phyloP scores from a whole-genome alignment of 1,140 invertebrate species.

The Drosophila sproati region DNA sequence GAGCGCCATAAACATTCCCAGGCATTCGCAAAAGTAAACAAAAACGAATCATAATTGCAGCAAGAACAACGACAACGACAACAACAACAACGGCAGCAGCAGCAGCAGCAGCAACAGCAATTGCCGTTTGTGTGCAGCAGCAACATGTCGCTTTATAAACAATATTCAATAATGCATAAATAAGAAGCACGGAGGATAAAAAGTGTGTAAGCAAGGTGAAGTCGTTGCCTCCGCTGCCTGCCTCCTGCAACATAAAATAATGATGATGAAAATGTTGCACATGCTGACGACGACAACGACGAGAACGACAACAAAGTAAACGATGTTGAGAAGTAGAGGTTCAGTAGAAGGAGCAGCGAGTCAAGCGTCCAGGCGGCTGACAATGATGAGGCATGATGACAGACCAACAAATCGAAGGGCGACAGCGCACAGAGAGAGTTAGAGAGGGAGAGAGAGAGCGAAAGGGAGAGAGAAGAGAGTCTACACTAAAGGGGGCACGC shows the following conservation, averaged over 20 bases:
- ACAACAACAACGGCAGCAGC: conserved; percentile 10
- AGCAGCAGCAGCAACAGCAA: conserved; percentile 7
- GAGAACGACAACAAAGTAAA: conserved; percentile 24
- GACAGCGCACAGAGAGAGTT: conserved; percentile 17
- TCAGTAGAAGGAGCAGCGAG: conserved; percentile 6
- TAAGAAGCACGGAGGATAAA: conserved; percentile 37
- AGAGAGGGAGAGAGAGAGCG: background rate
- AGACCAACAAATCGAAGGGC: conserved; percentile 80
- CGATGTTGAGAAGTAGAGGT: background rate
- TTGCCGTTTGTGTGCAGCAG: conserved; percentile 28
- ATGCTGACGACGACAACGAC: conserved; percentile 58
- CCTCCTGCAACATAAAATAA: conserved; percentile 73
- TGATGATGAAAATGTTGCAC: conserved; percentile 82
- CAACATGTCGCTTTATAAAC: conserved; percentile 71
- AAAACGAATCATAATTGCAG: conserved; percentile 48
- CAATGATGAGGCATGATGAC: conserved; percentile 82
- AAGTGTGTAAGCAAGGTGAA: conserved; percentile 37
- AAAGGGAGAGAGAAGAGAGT: background rate
- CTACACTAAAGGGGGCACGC: conserved; percentile 19
- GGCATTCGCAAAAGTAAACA: conserved; percentile 35
- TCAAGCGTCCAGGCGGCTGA: conserved; percentile 50
- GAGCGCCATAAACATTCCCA: conserved; percentile 71
- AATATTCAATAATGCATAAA: conserved; percentile 82
- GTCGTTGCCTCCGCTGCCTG: conserved; percentile 30
- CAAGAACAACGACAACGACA: conserved; percentile 29